Evolutionary conservation across 2,888 invertebrate genomes (phyloP).

Genomic region (Branchellion lobata): DNA sequence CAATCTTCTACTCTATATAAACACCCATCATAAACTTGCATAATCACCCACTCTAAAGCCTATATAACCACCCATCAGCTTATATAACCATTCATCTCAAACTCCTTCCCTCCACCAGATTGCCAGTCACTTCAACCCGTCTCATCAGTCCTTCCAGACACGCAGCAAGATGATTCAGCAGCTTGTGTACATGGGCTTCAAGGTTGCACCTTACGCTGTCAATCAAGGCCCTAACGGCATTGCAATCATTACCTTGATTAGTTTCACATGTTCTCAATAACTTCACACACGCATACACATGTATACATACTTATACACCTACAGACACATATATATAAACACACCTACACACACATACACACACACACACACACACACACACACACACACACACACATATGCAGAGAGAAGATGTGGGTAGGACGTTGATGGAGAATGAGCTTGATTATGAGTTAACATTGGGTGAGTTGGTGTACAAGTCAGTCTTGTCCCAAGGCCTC

Average conservation of each 20-base stretch:
- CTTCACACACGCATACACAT: neutral
- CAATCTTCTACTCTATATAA: too few relatives aligned
- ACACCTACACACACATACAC: neutral
- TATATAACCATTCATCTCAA: too few relatives aligned
- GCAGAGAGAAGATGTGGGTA: slow-evolving; percentile 35
- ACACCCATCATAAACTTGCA: too few relatives aligned
- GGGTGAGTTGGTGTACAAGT: slow-evolving; percentile 35
- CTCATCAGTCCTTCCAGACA: slow-evolving; percentile 32
- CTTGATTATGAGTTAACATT: slow-evolving; percentile 33
- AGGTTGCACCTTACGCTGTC: too few relatives aligned
- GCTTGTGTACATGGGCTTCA: slow-evolving; percentile 43
- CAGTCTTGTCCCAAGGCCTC: slow-evolving; percentile 20
- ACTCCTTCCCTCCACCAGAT: neutral
- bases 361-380: neutral
- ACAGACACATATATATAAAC: neutral
- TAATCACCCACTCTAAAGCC: too few relatives aligned
- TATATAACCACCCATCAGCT: too few relatives aligned
- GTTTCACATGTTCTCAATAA: neutral
- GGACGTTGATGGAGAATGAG: slow-evolving; percentile 33
- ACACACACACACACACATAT: neutral
- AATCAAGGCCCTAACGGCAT: too few relatives aligned
- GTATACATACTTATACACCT: neutral
- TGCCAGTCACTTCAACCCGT: slow-evolving; percentile 21
- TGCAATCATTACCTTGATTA: too few relatives aligned
- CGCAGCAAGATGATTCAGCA: slow-evolving; percentile 45